Evolutionary conservation across 1,140 invertebrate species (phyloP).

Genomic region (Trialeurodes vaporariorum): DNA sequence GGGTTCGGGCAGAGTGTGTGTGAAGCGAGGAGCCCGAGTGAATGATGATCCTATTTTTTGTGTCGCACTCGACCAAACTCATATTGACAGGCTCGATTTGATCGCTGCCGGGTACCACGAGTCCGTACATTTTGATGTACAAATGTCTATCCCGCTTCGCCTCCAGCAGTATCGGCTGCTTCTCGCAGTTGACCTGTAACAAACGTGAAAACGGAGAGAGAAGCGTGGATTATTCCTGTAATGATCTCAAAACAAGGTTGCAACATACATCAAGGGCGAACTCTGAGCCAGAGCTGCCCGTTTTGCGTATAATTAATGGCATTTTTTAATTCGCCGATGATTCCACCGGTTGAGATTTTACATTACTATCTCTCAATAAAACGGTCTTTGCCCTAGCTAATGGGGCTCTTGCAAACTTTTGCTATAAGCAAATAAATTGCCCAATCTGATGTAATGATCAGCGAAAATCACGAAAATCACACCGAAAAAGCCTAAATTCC

Average conservation of each 20-base stretch:
- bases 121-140: conserved; percentile 54
- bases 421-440: no score
- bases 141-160: conserved; percentile 53
- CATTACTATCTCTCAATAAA: not conserved
- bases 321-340: no score
- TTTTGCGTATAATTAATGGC: no score
- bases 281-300: not conserved
- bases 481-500: no score
- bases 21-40: conserved; percentile 51
- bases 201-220: no score
- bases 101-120: conserved; percentile 37
- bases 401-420: no score
- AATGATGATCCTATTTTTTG: conserved; percentile 55
- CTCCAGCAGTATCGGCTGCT: conserved; percentile 65
- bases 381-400: not conserved
- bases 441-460: no score
- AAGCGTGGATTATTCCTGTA: conserved; percentile 1
- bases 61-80: conserved; percentile 40
- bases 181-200: conserved; percentile 58
- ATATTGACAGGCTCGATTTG: conserved; percentile 16
- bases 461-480: no score
- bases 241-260: conserved; percentile 14
- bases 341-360: no score
- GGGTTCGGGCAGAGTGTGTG: conserved; percentile 56
- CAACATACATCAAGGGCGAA: conserved; percentile 2